Evolutionary conservation across 1,140 invertebrate species (phyloP).

Genomic region (Polyergus mexicanus): DNA sequence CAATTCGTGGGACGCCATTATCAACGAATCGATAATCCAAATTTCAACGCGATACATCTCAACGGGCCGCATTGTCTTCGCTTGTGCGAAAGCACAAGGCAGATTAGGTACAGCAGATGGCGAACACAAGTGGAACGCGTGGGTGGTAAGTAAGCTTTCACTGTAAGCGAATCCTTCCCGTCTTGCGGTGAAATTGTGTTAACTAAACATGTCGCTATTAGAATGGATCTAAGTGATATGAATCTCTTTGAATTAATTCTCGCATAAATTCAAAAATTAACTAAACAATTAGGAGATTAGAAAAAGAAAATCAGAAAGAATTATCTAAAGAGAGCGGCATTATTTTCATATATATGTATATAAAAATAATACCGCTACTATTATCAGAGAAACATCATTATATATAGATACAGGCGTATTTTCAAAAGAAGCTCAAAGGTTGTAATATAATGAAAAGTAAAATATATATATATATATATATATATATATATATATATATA

Average conservation of each 20-base stretch:
- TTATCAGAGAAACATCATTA: background rate
- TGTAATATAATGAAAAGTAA: background rate
- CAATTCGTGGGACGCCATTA: constrained; percentile 6
- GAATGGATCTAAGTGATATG: constrained; percentile 23
- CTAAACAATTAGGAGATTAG: constrained; percentile 18
- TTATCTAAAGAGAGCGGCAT: background rate
- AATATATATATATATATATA: background rate
- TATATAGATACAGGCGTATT: background rate
- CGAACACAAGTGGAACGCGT: constrained; percentile 6
- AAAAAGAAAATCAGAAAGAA: background rate
- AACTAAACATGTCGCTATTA: constrained; percentile 59
- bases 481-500: background rate
- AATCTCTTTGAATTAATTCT: constrained; percentile 23
- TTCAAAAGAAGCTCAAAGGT: background rate
- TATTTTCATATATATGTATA: background rate
- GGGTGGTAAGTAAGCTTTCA: constrained; percentile 50
- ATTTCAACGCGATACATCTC: constrained; percentile 56
- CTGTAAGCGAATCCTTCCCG: constrained; percentile 33
- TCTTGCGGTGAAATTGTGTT: constrained; percentile 49
- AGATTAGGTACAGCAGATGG: constrained; percentile 42
- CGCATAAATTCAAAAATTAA: background rate
- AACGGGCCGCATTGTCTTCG: constrained; percentile 52
- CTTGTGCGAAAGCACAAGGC: constrained; percentile 12
- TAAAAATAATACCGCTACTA: too few relatives aligned
- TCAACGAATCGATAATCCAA: constrained; percentile 58